These are phyloP conservation scores for Diaphora mendica DNA, from an alignment of 2,888 invertebrate genomes.

Conservation along the genomic window DNA sequence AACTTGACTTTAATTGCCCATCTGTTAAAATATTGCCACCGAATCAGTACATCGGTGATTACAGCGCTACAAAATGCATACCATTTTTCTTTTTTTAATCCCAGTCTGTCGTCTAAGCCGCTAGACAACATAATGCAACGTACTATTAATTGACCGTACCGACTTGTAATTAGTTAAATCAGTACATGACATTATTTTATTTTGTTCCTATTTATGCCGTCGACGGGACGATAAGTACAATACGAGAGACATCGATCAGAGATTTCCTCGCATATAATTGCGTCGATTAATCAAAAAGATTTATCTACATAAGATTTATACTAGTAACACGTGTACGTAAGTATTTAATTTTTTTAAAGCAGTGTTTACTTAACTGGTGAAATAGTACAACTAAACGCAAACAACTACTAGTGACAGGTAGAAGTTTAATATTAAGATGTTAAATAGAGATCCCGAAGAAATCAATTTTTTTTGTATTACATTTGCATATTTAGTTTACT, in stretches of 20 bases:
- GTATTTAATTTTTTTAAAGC: not conserved
- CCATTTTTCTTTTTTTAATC: not conserved
- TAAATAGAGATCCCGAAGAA: not conserved
- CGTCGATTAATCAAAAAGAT: not conserved
- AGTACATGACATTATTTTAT: not conserved
- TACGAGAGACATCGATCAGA: not conserved
- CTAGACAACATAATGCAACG: not conserved
- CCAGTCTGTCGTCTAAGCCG: not conserved
- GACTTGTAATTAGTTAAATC: not conserved
- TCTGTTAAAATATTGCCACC: not conserved
- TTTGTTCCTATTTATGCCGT: not conserved
- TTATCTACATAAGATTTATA: not conserved
- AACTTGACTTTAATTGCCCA: not conserved
- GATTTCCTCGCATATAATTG: not conserved
- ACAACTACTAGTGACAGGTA: too few species aligned
- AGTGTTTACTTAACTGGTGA: not conserved
- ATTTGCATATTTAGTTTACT: too few species aligned
- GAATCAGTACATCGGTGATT: not conserved
- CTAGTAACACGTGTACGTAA: not conserved
- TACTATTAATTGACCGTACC: not conserved
- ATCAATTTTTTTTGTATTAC: not conserved
- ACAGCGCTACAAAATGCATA: not conserved
- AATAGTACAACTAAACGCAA: too few species aligned
- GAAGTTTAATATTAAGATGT: not conserved
- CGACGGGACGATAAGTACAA: not conserved